A percentile compares a stretch with the other conserved stretches of the same genome.
phyloP scores from a whole-genome alignment of 2,113 vertebrate species.

The Alexandromys fortis region DNA sequence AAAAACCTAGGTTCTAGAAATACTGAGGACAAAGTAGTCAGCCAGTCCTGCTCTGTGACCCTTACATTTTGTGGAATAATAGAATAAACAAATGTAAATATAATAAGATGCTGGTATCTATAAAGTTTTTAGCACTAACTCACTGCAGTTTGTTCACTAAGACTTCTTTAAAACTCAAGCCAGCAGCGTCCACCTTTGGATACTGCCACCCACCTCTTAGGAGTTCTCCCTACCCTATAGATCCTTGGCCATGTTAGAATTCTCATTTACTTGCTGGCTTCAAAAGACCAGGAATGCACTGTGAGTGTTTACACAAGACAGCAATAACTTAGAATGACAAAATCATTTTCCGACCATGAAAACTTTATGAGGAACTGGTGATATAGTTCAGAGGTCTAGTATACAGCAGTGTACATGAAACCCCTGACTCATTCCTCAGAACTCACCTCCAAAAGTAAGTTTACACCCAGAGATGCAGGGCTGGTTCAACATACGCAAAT shows the following conservation, averaged over 20 bases:
- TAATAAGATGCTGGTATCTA: neutral
- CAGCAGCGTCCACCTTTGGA: neutral
- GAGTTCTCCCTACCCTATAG: neutral
- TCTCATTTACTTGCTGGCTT: neutral
- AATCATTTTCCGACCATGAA: neutral
- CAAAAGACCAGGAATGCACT: neutral
- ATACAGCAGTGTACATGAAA: neutral
- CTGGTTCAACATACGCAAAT: too few relatives aligned
- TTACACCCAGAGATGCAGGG: too few relatives aligned
- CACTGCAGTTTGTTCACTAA: neutral
- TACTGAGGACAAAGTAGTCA: neutral
- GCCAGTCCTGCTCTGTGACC: neutral
- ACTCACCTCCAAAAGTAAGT: too few relatives aligned
- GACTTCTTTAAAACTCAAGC: neutral
- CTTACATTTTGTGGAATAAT: neutral
- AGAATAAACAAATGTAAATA: neutral
- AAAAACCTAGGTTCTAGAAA: neutral
- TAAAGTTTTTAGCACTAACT: neutral
- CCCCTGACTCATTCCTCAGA: neutral
- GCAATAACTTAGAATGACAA: neutral
- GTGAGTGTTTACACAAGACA: neutral
- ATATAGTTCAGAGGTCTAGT: neutral
- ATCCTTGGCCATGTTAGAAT: neutral
- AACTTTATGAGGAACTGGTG: neutral
- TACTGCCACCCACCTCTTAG: neutral